A percentile compares a stretch with the other conserved stretches of the same genome.
phyloP scores from a whole-genome alignment of 2,888 invertebrate species.

The Platypus cylindrus region DNA sequence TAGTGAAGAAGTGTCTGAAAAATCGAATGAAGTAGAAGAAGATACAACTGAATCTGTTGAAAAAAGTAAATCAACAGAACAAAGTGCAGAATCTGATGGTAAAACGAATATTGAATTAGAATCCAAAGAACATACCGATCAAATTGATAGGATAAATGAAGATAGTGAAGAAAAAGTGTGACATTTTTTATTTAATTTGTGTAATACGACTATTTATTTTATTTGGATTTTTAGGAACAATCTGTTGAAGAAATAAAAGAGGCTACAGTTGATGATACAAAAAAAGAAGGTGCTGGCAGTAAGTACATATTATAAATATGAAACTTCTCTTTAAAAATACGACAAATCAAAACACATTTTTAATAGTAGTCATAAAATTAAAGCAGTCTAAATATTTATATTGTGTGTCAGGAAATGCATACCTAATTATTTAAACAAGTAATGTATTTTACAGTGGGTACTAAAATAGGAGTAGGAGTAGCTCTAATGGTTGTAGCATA shows the following conservation, averaged over 20 bases:
- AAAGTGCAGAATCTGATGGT: constrained; percentile 16
- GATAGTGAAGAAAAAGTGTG: constrained; percentile 23
- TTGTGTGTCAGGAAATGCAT: constrained; percentile 37
- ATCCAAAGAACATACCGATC: too few relatives aligned
- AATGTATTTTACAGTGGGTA: constrained; percentile 58
- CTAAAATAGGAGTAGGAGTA: constrained; percentile 75
- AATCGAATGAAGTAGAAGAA: constrained; percentile 11
- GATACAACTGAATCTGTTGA: constrained; percentile 17
- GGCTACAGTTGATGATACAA: constrained; percentile 15
- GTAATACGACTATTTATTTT: constrained; percentile 17
- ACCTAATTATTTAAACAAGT: constrained; percentile 4
- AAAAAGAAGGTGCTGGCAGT: constrained; percentile 9
- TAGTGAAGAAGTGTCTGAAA: constrained; percentile 24
- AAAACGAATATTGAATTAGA: too few relatives aligned
- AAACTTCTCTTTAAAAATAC: not conserved
- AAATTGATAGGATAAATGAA: too few relatives aligned
- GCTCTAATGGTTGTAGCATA: constrained; percentile 75
- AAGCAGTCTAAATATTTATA: constrained; percentile 3
- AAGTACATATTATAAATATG: constrained; percentile 4
- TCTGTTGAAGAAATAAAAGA: constrained; percentile 15
- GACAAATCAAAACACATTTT: too few relatives aligned
- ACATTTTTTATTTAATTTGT: constrained; percentile 2
- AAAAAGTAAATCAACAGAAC: constrained; percentile 18
- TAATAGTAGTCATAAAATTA: not conserved
- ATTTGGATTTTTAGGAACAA: constrained; percentile 19